phyloP scores from a whole-genome alignment of 2,113 vertebrate species.

The Cyprinus carpio region DNA sequence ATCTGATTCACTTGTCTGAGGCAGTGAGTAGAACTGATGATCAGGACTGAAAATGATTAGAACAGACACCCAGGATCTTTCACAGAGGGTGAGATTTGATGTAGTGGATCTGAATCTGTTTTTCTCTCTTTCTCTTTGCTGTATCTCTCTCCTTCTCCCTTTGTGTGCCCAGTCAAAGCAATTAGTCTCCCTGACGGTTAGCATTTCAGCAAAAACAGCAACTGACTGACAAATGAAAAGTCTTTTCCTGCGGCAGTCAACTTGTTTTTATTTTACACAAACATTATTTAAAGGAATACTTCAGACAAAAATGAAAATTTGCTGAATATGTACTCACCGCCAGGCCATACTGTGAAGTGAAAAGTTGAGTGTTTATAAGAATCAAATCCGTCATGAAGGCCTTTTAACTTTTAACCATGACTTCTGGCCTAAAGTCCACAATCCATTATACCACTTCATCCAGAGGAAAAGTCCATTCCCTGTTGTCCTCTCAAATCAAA shows the following conservation, averaged over 20 bases:
- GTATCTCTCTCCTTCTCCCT: background rate
- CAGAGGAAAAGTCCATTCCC: no score
- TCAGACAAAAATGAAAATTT: no score
- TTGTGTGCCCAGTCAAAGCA: conserved; percentile 42
- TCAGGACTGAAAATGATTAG: background rate
- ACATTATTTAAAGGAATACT: background rate
- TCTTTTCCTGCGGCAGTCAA: background rate
- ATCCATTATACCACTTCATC: no score
- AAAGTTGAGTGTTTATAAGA: no score
- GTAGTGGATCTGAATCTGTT: background rate
- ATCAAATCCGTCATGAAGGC: no score
- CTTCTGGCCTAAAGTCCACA: no score
- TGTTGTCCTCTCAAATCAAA: no score
- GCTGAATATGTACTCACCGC: no score
- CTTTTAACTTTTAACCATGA: no score
- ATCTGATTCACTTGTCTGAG: background rate
- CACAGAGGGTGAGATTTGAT: background rate
- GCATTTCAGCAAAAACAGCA: background rate
- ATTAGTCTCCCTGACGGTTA: background rate
- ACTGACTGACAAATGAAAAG: background rate
- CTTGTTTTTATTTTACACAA: background rate
- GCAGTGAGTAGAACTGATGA: background rate
- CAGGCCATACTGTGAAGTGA: no score
- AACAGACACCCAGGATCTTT: background rate
- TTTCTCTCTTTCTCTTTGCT: background rate